Percentiles rank a stretch among this genome's conserved stretches.
phyloP scores from a whole-genome alignment of 2,888 invertebrate genomes.

The Ecliptopera silaceata region DNA sequence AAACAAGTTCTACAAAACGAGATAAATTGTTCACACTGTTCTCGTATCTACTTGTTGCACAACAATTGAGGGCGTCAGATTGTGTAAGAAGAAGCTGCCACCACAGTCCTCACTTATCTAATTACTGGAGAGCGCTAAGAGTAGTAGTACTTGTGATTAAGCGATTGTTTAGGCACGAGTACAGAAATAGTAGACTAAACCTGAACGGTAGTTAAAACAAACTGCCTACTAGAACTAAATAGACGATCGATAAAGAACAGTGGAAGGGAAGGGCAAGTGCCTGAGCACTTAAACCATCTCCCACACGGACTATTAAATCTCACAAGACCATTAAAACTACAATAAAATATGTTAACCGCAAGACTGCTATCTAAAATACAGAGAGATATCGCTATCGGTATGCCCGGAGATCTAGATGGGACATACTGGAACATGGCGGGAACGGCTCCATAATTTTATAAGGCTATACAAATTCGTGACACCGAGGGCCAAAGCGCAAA shows the following conservation, averaged over 20 bases:
- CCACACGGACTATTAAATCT: conserved; percentile 28
- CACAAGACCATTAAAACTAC: conserved; percentile 27
- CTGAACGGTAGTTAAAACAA: conserved; percentile 15
- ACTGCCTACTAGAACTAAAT: conserved; percentile 8
- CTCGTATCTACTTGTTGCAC: not conserved
- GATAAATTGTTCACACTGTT: conserved; percentile 12
- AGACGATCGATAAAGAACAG: conserved; percentile 39
- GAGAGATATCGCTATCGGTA: conserved; percentile 31
- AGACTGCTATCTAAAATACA: conserved; percentile 21
- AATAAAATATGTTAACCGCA: conserved; percentile 31
- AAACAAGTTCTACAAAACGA: conserved; percentile 27
- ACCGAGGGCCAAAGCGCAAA: conserved; percentile 48
- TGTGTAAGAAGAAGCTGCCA: not conserved
- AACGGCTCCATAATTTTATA: conserved; percentile 45
- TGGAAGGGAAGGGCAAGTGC: conserved; percentile 23
- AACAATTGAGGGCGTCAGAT: conserved; percentile 1
- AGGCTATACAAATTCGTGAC: conserved; percentile 72
- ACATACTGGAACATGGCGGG: conserved; percentile 45
- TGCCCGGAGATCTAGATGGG: conserved; percentile 34
- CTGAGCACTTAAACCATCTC: conserved; percentile 24
- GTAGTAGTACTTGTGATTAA: not conserved
- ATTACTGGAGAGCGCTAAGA: not conserved
- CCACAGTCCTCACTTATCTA: not conserved
- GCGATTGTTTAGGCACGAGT: not conserved
- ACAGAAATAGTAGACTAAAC: not conserved